Conservation (phyloP, 2,888 invertebrate species). For the Steinernema carpocapsae region DNA sequence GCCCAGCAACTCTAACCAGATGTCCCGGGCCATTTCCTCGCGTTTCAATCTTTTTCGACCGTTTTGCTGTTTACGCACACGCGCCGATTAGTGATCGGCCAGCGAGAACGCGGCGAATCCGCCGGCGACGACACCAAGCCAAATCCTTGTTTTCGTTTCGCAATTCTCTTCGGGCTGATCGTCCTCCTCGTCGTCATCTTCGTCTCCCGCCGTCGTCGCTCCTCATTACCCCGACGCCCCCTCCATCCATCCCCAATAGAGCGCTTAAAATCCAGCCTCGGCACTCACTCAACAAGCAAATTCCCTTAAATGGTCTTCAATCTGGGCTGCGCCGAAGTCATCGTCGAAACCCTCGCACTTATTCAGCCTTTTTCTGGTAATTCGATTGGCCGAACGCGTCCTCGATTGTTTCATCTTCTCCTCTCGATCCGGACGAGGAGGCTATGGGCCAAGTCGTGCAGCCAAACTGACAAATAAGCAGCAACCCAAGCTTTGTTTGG, state of each 20-base stretch:
- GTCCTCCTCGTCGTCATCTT: background rate
- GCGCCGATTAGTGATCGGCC: background rate
- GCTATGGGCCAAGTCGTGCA: conserved; percentile 13
- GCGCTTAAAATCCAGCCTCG: background rate
- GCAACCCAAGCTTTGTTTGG: background rate
- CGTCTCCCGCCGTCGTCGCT: background rate
- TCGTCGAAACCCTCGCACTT: conserved; percentile 4
- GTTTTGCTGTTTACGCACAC: conserved; percentile 6
- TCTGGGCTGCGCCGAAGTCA: background rate
- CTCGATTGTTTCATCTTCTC: conserved; percentile 32
- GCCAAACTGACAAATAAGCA: conserved; percentile 31
- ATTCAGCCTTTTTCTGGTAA: background rate
- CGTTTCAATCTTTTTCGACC: background rate
- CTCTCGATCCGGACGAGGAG: background rate
- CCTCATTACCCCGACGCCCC: background rate
- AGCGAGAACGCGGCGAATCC: background rate
- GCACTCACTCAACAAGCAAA: conserved; percentile 7
- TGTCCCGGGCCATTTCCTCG: background rate
- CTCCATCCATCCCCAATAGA: background rate
- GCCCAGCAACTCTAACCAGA: too few species aligned
- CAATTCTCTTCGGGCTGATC: conserved; percentile 5
- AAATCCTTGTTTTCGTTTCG: conserved; percentile 21
- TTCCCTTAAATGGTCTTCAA: conserved; percentile 10
- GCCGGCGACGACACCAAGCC: background rate
- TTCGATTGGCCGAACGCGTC: conserved; percentile 18